Conservation (phyloP, 2,797 vertebrate species). For the Megalops cyprinoides region DNA sequence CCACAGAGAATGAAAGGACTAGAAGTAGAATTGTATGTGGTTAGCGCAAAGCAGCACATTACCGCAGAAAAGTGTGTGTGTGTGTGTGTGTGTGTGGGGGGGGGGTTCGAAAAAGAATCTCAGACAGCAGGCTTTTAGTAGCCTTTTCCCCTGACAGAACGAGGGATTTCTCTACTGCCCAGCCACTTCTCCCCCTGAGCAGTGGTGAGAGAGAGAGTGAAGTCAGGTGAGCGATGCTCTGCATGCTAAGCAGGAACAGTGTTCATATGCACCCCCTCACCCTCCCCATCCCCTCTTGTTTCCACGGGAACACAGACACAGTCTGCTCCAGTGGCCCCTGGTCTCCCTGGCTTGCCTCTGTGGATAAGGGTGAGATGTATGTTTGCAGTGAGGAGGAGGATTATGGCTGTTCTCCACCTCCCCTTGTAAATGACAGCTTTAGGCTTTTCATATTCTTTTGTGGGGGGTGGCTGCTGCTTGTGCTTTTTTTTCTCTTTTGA, state of each 20-base stretch:
- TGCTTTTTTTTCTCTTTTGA: background rate
- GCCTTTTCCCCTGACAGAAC: background rate
- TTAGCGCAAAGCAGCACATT: background rate
- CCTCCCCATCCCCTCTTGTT: background rate
- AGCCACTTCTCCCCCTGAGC: background rate
- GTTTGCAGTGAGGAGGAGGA: background rate
- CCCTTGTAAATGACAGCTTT: background rate
- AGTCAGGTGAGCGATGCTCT: constrained; percentile 12
- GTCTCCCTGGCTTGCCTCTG: background rate
- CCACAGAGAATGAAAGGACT: background rate
- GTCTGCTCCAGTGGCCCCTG: background rate
- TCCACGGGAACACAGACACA: constrained; percentile 21
- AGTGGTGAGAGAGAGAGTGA: background rate
- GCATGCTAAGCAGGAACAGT: constrained; percentile 24
- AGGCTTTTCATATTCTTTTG: background rate
- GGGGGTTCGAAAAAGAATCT: background rate
- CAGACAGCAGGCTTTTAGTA: background rate
- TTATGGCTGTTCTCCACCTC: no score
- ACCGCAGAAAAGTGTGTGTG: background rate
- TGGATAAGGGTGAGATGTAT: background rate
- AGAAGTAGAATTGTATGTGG: background rate
- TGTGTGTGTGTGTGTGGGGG: no score
- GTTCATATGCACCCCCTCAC: background rate
- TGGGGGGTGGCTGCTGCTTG: background rate
- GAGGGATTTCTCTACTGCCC: background rate